These are phyloP conservation scores for Myotis findleyi DNA, from an alignment of 2,797 vertebrate species.

Conservation along the genomic window DNA sequence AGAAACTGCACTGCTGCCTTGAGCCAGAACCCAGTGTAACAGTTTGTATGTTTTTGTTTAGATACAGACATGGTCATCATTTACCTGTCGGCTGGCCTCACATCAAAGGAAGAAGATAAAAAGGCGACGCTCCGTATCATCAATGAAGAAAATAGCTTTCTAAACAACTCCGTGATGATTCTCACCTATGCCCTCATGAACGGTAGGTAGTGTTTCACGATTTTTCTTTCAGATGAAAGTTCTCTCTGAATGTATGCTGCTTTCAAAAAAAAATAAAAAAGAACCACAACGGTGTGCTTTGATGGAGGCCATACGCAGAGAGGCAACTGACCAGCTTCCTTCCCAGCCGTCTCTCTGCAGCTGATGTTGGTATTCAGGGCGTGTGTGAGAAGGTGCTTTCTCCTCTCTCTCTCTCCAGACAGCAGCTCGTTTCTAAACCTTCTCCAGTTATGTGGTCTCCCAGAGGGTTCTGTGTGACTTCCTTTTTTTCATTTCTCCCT, in stretches of 20 bases:
- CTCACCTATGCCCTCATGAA: constrained; percentile 99
- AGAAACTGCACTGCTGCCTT: not conserved
- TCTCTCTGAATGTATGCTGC: constrained; percentile 23
- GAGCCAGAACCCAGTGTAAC: not conserved
- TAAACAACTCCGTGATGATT: constrained; percentile 99
- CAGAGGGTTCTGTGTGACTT: not conserved
- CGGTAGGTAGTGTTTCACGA: constrained; percentile 86
- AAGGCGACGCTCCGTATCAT: constrained; percentile 95
- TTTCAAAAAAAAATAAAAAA: not conserved
- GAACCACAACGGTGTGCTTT: not conserved
- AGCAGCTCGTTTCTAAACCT: not conserved
- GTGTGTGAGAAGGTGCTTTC: not conserved
- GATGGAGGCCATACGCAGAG: not conserved
- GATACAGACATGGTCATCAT: constrained; percentile 97
- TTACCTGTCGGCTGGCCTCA: constrained; percentile 97
- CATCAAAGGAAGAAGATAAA: constrained; percentile 96
- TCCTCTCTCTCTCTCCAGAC: not conserved
- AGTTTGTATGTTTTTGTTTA: constrained; percentile 78
- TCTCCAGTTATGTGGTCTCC: not conserved
- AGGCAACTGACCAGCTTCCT: not conserved
- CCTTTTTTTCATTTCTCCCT: not conserved
- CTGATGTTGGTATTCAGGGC: not conserved
- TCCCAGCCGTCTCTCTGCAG: not conserved
- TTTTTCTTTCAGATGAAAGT: constrained; percentile 68
- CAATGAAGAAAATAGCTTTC: constrained; percentile 95